Conservation (phyloP, 2,888 invertebrate species). For the Papilio protenor region DNA sequence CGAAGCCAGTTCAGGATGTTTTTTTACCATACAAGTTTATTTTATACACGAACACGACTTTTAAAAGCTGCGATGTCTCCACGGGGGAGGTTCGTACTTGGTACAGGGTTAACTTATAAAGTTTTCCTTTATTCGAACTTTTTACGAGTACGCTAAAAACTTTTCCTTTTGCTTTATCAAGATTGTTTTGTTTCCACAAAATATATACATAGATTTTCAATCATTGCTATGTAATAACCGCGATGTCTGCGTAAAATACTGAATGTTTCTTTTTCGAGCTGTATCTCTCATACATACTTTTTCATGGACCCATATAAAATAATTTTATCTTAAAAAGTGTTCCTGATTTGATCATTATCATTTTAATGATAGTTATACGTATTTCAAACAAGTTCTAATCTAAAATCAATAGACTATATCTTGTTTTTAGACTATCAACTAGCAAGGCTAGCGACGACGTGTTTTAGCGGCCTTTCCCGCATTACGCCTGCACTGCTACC, state of each 20-base stretch:
- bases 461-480: slow-evolving; percentile 1
- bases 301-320: background rate
- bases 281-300: background rate
- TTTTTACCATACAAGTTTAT: background rate
- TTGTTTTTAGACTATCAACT: background rate
- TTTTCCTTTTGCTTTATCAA: background rate
- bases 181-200: background rate
- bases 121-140: background rate
- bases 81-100: background rate
- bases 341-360: background rate
- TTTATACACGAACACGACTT: background rate
- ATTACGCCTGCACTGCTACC: background rate
- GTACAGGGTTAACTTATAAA: background rate
- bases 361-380: background rate
- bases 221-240: background rate
- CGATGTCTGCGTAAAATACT: background rate
- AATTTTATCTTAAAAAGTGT: background rate
- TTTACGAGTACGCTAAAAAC: background rate
- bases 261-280: background rate
- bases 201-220: background rate
- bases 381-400: background rate
- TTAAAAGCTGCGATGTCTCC: background rate
- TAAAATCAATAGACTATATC: background rate
- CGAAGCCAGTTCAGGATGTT: background rate
- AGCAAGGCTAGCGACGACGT: slow-evolving; percentile 23